A percentile compares a stretch with the other conserved stretches of the same genome.
Evolutionary conservation across 2,888 invertebrate genomes (phyloP).

Genomic region (Teleiodes luculella): DNA sequence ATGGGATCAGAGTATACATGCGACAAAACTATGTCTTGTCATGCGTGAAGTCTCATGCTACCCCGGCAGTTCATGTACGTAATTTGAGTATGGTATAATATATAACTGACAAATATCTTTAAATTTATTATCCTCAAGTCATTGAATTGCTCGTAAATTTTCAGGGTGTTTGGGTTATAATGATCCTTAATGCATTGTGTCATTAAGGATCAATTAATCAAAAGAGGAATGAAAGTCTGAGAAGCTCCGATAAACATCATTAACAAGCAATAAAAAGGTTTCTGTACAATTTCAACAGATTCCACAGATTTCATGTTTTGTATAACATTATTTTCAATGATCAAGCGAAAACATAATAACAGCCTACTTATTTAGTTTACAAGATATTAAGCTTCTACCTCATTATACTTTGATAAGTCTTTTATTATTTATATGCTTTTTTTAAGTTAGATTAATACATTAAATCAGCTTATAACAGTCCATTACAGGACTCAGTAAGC

Average conservation of each 20-base stretch:
- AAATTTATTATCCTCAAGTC: not conserved
- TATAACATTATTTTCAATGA: not conserved
- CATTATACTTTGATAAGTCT: too few species aligned
- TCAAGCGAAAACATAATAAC: not conserved
- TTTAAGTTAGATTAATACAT: too few species aligned
- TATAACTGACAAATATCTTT: not conserved
- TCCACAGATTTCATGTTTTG: not conserved
- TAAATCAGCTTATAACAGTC: too few species aligned
- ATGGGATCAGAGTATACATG: too few species aligned
- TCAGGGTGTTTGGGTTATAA: constrained; percentile 6
- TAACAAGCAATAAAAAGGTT: constrained; percentile 18
- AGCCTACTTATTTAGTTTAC: too few species aligned
- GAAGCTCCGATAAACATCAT: constrained; percentile 40
- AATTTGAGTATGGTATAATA: not conserved
- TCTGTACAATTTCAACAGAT: not conserved
- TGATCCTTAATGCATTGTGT: constrained; percentile 59
- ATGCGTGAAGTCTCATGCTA: too few species aligned
- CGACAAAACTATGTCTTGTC: too few species aligned
- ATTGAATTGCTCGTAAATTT: not conserved
- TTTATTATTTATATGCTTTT: too few species aligned
- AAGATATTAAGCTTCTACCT: too few species aligned
- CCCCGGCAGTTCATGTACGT: too few species aligned
- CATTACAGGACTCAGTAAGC: too few species aligned
- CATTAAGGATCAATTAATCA: constrained; percentile 74
- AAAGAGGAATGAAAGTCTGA: constrained; percentile 48